Conservation (phyloP, 2,797 vertebrate species). For the Eleutherodactylus coqui region DNA sequence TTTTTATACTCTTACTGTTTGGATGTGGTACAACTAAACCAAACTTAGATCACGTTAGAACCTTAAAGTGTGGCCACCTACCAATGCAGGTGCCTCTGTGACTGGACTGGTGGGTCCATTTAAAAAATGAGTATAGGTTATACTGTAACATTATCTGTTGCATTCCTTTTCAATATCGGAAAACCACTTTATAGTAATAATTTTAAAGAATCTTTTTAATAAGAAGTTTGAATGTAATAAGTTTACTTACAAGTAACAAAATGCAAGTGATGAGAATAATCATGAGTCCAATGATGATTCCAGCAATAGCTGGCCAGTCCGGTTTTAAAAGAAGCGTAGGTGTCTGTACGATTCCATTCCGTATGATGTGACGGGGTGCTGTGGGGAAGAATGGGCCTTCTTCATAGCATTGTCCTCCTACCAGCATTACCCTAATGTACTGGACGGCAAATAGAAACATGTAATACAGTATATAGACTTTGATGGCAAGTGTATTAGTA, state of each 20-base stretch:
- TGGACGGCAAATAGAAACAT: conserved; percentile 61
- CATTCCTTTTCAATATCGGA: too few species aligned
- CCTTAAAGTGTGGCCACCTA: too few species aligned
- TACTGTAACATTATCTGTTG: too few species aligned
- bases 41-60: too few species aligned
- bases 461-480: too few species aligned
- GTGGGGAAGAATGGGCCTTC: conserved; percentile 83
- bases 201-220: background rate
- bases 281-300: conserved; percentile 75
- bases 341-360: conserved; percentile 80
- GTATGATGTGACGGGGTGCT: conserved; percentile 78
- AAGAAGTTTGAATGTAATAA: background rate
- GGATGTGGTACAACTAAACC: too few species aligned
- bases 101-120: too few species aligned
- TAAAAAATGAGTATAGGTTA: too few species aligned
- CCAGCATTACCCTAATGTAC: conserved; percentile 85
- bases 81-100: too few species aligned
- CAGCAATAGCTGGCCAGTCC: conserved; percentile 80
- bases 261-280: conserved; percentile 79
- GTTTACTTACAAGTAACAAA: conserved; percentile 77
- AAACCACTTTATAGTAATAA: too few species aligned
- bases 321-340: conserved; percentile 76
- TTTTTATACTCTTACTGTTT: too few species aligned
- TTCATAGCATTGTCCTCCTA: conserved; percentile 83
- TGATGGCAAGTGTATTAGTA: background rate